phyloP scores from a whole-genome alignment of 2,797 vertebrate genomes.

The Galagoides demidoff region DNA sequence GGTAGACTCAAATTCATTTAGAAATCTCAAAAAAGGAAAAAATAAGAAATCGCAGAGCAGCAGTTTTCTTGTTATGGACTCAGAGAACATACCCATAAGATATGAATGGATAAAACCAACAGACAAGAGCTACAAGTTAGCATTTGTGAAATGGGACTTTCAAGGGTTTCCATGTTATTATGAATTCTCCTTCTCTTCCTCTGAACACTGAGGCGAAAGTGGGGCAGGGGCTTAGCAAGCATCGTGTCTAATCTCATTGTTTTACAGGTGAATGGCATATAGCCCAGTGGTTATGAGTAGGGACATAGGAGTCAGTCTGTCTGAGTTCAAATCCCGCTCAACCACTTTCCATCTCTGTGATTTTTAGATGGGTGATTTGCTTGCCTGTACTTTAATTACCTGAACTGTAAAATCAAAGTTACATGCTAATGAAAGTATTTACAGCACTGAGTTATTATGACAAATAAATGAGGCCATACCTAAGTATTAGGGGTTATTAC shows the following conservation, averaged over 20 bases:
- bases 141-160: neutral
- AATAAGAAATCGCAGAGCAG: conserved; percentile 26
- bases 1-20: neutral
- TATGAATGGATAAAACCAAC: neutral
- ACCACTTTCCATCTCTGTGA: neutral
- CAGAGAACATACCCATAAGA: neutral
- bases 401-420: neutral
- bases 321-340: conserved; percentile 16
- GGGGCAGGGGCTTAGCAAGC: neutral
- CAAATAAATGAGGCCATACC: neutral
- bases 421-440: neutral
- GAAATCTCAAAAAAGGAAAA: neutral
- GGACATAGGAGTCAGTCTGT: neutral
- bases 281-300: neutral
- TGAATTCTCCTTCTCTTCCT: neutral
- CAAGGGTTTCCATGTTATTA: neutral
- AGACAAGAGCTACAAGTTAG: neutral
- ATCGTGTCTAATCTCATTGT: neutral
- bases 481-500: neutral
- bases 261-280: neutral
- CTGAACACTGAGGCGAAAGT: neutral
- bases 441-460: neutral
- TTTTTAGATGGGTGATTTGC: neutral
- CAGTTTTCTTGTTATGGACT: neutral
- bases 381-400: neutral